phyloP scores from a whole-genome alignment of 2,797 vertebrate genomes.

The Sebastes diploproa region DNA sequence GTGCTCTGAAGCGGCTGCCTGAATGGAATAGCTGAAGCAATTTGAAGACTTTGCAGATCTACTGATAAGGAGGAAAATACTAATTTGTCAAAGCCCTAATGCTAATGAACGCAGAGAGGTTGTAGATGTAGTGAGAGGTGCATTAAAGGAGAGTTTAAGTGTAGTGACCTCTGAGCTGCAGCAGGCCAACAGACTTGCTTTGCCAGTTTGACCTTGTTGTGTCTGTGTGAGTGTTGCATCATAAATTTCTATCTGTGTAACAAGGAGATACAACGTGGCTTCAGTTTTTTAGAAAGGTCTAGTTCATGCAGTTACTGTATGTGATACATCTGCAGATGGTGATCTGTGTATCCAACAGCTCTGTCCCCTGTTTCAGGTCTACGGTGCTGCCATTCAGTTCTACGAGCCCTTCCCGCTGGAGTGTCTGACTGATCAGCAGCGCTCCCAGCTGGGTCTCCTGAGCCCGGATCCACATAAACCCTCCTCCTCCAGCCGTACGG shows the following conservation, averaged over 20 bases:
- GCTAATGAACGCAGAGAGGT: neutral
- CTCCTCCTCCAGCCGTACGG: constrained; percentile 36
- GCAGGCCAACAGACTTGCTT: neutral
- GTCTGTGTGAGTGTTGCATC: neutral
- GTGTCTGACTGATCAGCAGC: constrained; percentile 90
- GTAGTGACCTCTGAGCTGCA: neutral
- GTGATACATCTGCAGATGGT: neutral
- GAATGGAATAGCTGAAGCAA: neutral
- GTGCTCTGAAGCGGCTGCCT: neutral
- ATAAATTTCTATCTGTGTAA: neutral
- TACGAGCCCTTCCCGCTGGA: constrained; percentile 91
- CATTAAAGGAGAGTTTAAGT: neutral
- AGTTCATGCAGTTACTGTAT: neutral
- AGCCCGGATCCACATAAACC: constrained; percentile 70
- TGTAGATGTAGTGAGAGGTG: neutral
- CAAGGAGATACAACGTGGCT: neutral
- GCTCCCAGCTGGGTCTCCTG: constrained; percentile 87
- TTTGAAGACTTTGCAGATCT: neutral
- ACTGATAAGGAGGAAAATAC: neutral
- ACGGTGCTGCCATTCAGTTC: constrained; percentile 83
- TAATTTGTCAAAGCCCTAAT: neutral
- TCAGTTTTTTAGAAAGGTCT: neutral
- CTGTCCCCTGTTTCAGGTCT: constrained; percentile 65
- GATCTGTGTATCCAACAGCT: neutral
- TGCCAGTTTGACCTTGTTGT: neutral